Conservation (phyloP, 2,113 vertebrate species). For the Sphyrna mokarran region DNA sequence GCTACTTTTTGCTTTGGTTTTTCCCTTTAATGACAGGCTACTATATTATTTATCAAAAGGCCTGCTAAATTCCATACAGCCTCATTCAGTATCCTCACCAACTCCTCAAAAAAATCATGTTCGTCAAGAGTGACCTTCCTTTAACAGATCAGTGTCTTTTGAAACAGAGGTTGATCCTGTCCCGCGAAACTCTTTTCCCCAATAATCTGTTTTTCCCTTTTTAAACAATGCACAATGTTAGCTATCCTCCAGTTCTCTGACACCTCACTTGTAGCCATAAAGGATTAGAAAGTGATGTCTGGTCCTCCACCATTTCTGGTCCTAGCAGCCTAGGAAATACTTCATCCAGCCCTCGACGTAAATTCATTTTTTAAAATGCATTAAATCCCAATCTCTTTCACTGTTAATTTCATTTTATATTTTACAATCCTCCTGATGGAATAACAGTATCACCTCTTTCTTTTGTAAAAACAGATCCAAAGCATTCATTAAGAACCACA, state of each 20-base stretch:
- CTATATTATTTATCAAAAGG: not conserved
- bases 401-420: not conserved
- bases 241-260: not conserved
- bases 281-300: not conserved
- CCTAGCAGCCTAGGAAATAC: not conserved
- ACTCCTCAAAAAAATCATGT: not conserved
- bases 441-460: not conserved
- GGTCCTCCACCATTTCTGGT: not conserved
- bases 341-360: not conserved
- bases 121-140: not conserved
- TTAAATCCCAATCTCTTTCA: not conserved
- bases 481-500: not conserved
- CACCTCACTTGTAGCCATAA: not conserved
- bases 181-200: not conserved
- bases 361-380: not conserved
- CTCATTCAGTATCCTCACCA: not conserved
- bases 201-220: not conserved
- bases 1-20: not conserved
- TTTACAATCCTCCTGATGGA: not conserved
- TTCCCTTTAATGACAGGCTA: not conserved
- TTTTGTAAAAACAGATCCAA: not conserved
- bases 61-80: not conserved
- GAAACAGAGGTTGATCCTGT: not conserved
- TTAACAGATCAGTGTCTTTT: not conserved
- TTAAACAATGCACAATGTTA: not conserved